phyloP scores from a whole-genome alignment of 2,888 invertebrate species.

The Uropetala carovei region DNA sequence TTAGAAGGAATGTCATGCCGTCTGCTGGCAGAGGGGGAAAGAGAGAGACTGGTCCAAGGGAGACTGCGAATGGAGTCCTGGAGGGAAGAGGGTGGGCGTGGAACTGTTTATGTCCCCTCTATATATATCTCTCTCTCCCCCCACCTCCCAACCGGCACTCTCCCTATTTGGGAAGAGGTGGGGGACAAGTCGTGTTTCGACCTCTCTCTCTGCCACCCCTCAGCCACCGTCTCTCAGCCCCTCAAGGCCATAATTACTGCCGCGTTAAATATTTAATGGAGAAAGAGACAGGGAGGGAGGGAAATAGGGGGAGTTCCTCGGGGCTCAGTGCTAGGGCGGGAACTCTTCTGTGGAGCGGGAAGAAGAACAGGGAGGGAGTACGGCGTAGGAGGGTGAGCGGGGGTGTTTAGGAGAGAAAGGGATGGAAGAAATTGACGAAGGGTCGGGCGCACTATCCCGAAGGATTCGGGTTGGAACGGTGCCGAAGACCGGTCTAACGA shows the following conservation, averaged over 20 bases:
- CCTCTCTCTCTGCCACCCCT: not conserved
- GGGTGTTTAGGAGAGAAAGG: no score
- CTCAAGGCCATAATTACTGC: not conserved
- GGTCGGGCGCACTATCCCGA: not conserved
- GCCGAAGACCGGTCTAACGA: not conserved
- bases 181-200: no score
- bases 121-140: no score
- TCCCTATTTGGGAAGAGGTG: no score
- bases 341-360: no score
- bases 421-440: not conserved
- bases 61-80: not conserved
- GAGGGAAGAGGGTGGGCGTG: not conserved
- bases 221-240: slow-evolving; percentile 4
- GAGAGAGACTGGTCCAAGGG: not conserved
- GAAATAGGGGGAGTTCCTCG: not conserved
- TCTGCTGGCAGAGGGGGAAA: not conserved
- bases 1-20: not conserved
- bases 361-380: no score
- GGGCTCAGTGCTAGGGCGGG: not conserved
- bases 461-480: not conserved
- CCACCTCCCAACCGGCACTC: no score
- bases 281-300: not conserved
- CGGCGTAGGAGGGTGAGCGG: no score
- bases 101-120: slow-evolving; percentile 1
- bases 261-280: slow-evolving; percentile 23